A percentile compares a stretch with the other conserved stretches of the same genome.
These are phyloP conservation scores for Spheniscus humboldti DNA, from an alignment of 2,797 vertebrate genomes.

Conservation along the genomic window DNA sequence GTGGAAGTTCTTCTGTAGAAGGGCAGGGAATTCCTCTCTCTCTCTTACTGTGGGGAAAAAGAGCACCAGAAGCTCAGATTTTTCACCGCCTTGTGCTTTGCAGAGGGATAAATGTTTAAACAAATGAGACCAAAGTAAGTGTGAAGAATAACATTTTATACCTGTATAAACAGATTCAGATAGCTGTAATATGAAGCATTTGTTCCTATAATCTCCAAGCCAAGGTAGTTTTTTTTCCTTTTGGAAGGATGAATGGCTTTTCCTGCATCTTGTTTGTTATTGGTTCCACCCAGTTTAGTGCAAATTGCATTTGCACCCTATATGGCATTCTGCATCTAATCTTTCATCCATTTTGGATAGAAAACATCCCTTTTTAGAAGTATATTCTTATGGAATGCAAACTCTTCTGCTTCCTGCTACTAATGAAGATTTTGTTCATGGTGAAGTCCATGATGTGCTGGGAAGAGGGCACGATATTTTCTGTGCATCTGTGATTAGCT, in stretches of 20 bases:
- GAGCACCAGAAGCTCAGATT: background rate
- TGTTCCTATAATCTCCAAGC: background rate
- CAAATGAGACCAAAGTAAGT: background rate
- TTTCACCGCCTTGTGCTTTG: background rate
- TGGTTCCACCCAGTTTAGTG: background rate
- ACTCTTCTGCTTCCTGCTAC: background rate
- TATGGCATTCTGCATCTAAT: background rate
- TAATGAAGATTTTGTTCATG: background rate
- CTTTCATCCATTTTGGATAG: background rate
- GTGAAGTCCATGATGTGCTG: background rate
- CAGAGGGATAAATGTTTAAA: background rate
- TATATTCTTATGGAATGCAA: background rate
- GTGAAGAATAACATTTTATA: background rate
- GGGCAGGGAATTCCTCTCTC: background rate
- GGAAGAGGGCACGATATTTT: background rate
- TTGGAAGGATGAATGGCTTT: background rate
- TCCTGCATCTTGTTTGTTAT: background rate
- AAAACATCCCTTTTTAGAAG: background rate
- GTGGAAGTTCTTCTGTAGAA: background rate
- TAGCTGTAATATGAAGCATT: background rate
- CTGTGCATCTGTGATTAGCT: background rate
- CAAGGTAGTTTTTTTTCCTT: background rate
- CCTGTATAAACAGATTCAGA: background rate
- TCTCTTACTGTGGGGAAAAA: background rate
- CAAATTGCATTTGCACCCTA: background rate